phyloP scores from a whole-genome alignment of 2,113 vertebrate genomes.

The Leiothrix lutea region DNA sequence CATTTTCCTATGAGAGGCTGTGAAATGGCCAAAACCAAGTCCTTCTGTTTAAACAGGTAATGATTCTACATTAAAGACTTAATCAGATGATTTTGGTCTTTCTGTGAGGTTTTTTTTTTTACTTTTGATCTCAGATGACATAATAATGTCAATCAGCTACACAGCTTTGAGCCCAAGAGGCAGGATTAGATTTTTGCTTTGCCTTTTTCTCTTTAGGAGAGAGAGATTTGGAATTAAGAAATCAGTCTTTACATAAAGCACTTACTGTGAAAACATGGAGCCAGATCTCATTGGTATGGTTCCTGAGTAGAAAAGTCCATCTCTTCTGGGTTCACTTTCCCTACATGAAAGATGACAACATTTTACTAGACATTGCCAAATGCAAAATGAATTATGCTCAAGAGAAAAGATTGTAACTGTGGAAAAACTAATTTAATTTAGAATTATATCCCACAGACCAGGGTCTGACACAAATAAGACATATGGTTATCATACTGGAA shows the following conservation, averaged over 20 bases:
- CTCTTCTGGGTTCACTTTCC: not conserved
- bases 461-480: not conserved
- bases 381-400: not conserved
- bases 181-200: not conserved
- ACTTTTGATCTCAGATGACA: not conserved
- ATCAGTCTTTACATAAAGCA: not conserved
- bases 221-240: not conserved
- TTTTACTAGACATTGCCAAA: not conserved
- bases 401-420: not conserved
- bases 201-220: not conserved
- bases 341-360: not conserved
- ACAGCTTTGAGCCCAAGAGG: not conserved
- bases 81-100: not conserved
- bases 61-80: not conserved
- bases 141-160: not conserved
- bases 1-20: not conserved
- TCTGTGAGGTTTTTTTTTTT: not conserved
- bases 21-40: not conserved
- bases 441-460: not conserved
- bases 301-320: not conserved
- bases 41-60: not conserved
- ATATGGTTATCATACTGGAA: fast-evolving
- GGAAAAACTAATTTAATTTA: not conserved
- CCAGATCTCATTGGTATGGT: not conserved
- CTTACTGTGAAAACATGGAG: not conserved